Percentiles rank a stretch among this genome's conserved stretches.
These are phyloP conservation scores for Phalacrocorax aristotelis DNA, from an alignment of 2,113 vertebrate genomes.

Conservation along the genomic window DNA sequence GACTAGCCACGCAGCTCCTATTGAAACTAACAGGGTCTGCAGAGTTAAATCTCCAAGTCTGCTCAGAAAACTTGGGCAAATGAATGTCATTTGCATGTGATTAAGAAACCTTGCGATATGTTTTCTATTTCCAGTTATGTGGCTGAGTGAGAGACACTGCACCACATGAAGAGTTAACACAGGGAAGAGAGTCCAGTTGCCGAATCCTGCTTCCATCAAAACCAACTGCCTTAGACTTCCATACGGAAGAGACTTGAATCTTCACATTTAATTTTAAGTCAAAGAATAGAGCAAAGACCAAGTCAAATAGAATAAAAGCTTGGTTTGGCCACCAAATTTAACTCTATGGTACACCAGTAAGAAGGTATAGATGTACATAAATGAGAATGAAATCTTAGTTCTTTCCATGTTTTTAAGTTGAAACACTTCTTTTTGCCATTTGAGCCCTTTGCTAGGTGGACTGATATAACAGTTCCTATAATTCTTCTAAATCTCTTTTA, in stretches of 20 bases:
- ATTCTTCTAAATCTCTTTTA: background rate
- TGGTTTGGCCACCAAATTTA: background rate
- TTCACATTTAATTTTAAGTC: background rate
- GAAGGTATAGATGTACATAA: background rate
- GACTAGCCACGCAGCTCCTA: background rate
- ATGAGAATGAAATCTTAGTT: background rate
- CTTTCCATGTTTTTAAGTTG: background rate
- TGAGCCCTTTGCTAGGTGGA: background rate
- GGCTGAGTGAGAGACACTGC: background rate
- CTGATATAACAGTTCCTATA: background rate
- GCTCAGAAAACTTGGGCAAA: background rate
- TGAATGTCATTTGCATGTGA: constrained; percentile 25
- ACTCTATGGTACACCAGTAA: background rate
- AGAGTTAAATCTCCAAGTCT: background rate
- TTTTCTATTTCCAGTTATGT: background rate
- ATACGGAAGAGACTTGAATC: background rate
- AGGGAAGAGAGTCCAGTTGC: background rate
- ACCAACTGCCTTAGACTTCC: background rate
- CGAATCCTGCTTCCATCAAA: background rate
- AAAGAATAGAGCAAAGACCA: background rate
- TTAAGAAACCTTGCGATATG: background rate
- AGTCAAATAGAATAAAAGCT: background rate
- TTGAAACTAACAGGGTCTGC: background rate
- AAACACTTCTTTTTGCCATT: background rate
- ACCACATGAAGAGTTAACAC: background rate